phyloP scores from a whole-genome alignment of 2,113 vertebrate species.

The Chionomys nivalis region DNA sequence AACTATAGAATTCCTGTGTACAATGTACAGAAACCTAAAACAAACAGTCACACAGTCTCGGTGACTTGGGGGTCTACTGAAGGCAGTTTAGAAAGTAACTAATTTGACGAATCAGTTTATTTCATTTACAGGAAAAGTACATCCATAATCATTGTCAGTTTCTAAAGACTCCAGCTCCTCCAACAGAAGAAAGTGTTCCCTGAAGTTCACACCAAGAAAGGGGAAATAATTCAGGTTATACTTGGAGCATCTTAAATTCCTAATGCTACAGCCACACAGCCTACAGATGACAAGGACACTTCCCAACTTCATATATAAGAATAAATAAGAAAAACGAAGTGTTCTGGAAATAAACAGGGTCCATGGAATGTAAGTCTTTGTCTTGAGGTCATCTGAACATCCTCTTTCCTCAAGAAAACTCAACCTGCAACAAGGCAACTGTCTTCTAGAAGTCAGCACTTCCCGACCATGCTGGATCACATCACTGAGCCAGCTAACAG shows the following conservation, averaged over 20 bases:
- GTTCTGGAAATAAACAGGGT: not conserved
- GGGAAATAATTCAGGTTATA: not conserved
- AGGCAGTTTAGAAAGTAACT: conserved; percentile 51
- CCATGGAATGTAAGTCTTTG: not conserved
- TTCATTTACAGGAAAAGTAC: conserved; percentile 38
- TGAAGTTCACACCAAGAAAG: not conserved
- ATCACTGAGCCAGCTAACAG: not conserved
- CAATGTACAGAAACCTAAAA: conserved; percentile 62
- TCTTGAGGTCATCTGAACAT: conserved; percentile 43
- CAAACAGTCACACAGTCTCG: conserved; percentile 4
- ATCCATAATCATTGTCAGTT: not conserved
- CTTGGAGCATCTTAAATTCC: conserved; percentile 54
- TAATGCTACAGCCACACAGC: not conserved
- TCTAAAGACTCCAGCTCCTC: not conserved
- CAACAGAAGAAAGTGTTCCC: not conserved
- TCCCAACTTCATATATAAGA: not conserved
- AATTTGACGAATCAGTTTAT: conserved; percentile 51
- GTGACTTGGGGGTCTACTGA: conserved; percentile 44
- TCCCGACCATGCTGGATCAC: not conserved
- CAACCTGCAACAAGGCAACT: conserved; percentile 30
- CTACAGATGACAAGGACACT: not conserved
- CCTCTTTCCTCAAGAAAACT: conserved; percentile 18
- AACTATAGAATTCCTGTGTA: conserved; percentile 57
- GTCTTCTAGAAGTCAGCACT: not conserved
- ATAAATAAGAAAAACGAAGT: not conserved